Base-by-base conservation (phyloP, 2,113 vertebrate genomes). In the Okapia johnstoni region DNA sequence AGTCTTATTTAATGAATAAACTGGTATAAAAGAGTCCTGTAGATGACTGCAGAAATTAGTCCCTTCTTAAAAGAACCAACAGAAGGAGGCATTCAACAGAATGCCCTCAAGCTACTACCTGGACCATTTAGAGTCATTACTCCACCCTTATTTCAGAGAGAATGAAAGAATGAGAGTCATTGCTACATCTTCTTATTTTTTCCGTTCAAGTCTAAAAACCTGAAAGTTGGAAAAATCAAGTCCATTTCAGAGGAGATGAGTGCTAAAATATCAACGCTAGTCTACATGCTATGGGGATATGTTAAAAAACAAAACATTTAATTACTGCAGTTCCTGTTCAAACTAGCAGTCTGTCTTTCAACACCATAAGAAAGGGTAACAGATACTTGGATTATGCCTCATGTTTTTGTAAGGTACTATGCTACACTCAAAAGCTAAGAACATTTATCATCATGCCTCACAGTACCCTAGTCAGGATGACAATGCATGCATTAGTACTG, bases 1-100 rank as follows among this genome's bases (percentile, higher is more conserved):
- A 77, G 61, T 70, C 28, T 91, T 88, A 95, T 40, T 97, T 94
- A 92, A 93, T 55, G 85, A 79, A 73, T 60, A 88, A 97, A 33
- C 28, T 43, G 16, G 8, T 43, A 73, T 26, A 36, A 90, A 63
- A 76, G 23, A 95, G 28, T 33, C 33, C 11, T 70, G 28, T 46
- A 63, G 73, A 81, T 58, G 15, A 85, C 6, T 93, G 21, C 1
- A 63, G 70, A 90, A 89, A 92, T 36, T 13, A 96, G 40, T 26
- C 14, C 52, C 40, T 86, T 93, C 54, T 80, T 79, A 60, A 85
- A 36, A 30, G 19, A 93, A 85, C 16, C 52, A 79, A 55, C 17
- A 80, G 84, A 95, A 93, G 61, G 57, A 85, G 33, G 28, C 46
- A 90, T 60, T 88, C 25, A 66, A 26, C 60, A 63, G 77, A 88